These are phyloP conservation scores for Psittacara wagleri DNA, from an alignment of 2,113 vertebrate species.

Conservation along the genomic window DNA sequence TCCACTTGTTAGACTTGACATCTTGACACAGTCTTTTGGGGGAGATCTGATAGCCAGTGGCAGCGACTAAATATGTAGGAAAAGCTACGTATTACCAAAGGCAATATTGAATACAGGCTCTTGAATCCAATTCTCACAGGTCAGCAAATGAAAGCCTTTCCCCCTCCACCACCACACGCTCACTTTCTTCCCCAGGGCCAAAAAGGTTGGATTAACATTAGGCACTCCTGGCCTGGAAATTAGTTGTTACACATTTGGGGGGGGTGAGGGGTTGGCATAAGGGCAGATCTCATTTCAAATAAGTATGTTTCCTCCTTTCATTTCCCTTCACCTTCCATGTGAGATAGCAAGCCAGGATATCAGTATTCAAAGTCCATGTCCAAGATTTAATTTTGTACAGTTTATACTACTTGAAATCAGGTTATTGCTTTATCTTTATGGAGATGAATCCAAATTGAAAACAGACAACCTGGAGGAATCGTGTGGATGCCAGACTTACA, in stretches of 20 bases:
- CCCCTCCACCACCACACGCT: background rate
- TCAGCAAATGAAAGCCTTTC: background rate
- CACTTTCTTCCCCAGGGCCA: background rate
- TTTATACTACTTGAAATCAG: slow-evolving; percentile 42
- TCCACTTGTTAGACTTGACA: background rate
- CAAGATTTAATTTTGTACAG: slow-evolving; percentile 52
- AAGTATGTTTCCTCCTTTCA: slow-evolving; percentile 41
- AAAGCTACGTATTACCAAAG: background rate
- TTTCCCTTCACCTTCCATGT: slow-evolving; percentile 12
- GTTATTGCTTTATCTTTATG: slow-evolving; percentile 61
- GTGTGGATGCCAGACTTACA: slow-evolving; percentile 10
- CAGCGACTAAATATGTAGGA: background rate
- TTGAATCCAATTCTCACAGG: background rate
- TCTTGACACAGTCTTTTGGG: background rate
- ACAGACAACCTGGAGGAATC: slow-evolving; percentile 26
- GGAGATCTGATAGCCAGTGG: slow-evolving; percentile 8
- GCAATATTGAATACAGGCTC: background rate
- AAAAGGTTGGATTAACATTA: background rate
- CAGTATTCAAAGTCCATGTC: background rate
- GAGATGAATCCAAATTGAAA: slow-evolving; percentile 64
- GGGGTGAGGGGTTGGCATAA: background rate
- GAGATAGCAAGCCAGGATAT: slow-evolving; percentile 9
- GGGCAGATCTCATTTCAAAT: slow-evolving; percentile 40
- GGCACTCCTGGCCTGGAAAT: slow-evolving; percentile 23
- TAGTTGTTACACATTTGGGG: background rate